A percentile compares a stretch with the other conserved stretches of the same genome.
Conservation (phyloP, 53 echinoderm and acorn worm genomes). For the Actinopyga echinites region DNA sequence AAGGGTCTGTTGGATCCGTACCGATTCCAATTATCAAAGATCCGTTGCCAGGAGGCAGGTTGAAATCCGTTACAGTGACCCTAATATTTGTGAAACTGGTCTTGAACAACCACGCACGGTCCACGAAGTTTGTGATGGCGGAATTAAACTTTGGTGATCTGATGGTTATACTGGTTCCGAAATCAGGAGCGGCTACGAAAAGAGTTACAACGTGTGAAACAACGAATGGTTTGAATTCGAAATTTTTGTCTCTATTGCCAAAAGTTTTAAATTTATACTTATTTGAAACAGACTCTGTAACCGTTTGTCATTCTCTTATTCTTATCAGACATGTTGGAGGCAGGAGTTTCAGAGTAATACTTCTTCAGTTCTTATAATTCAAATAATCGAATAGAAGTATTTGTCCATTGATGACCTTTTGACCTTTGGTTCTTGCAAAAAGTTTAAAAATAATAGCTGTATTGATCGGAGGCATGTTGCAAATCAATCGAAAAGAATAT, state of each 20-base stretch:
- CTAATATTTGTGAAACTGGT: background rate
- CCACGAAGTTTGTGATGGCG: background rate
- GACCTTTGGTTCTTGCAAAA: no score
- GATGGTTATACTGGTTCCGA: background rate
- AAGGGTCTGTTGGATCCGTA: background rate
- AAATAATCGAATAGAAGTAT: no score
- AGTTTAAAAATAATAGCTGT: no score
- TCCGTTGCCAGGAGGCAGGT: background rate
- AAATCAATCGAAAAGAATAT: no score
- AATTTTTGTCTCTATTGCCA: background rate
- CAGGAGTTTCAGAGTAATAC: no score
- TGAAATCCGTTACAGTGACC: background rate
- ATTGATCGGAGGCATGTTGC: no score
- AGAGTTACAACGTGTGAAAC: background rate
- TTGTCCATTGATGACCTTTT: no score
- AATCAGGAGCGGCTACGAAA: background rate
- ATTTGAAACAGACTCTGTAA: no score
- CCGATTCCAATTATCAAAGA: background rate
- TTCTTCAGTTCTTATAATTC: no score
- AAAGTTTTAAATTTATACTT: no score
- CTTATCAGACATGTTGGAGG: no score
- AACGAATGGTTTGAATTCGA: background rate
- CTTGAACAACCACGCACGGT: background rate
- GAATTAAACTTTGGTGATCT: conserved; percentile 1
- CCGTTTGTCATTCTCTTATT: no score